These are phyloP conservation scores for Sycon ciliatum DNA, from an alignment of 37 sponge, comb jelly and placozoan species.

Conservation along the genomic window DNA sequence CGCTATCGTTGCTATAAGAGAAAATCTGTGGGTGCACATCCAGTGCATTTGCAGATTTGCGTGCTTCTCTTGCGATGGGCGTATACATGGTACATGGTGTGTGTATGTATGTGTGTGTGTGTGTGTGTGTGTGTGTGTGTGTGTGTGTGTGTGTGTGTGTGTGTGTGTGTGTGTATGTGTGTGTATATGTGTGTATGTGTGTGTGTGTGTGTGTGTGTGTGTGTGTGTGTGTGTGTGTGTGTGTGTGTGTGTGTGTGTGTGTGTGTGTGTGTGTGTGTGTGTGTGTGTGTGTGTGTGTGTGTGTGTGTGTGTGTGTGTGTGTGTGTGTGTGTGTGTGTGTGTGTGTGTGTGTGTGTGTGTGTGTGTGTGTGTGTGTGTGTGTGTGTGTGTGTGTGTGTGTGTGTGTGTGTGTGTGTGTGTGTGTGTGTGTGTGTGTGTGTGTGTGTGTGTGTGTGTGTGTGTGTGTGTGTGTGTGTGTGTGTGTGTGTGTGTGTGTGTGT, in stretches of 20 bases:
- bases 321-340: neutral
- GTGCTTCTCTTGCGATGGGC: no score
- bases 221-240: slow-evolving; percentile 11
- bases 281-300: slow-evolving; percentile 15
- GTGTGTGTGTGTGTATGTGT: no score
- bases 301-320: neutral
- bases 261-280: neutral
- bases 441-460: slow-evolving; percentile 5
- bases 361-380: slow-evolving; percentile 5
- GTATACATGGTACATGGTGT: no score
- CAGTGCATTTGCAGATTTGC: no score
- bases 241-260: neutral
- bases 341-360: slow-evolving; percentile 13
- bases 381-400: slow-evolving; percentile 5
- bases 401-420: slow-evolving; percentile 5
- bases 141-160: no score
- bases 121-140: no score
- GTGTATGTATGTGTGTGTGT: no score
- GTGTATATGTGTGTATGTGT: neutral
- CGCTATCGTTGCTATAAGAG: no score
- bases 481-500: slow-evolving; percentile 5
- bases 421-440: slow-evolving; percentile 5
- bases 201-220: neutral
- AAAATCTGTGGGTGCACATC: no score
- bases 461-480: slow-evolving; percentile 5